phyloP scores from a whole-genome alignment of 2,113 vertebrate species.

The Chrysochloris asiatica region DNA sequence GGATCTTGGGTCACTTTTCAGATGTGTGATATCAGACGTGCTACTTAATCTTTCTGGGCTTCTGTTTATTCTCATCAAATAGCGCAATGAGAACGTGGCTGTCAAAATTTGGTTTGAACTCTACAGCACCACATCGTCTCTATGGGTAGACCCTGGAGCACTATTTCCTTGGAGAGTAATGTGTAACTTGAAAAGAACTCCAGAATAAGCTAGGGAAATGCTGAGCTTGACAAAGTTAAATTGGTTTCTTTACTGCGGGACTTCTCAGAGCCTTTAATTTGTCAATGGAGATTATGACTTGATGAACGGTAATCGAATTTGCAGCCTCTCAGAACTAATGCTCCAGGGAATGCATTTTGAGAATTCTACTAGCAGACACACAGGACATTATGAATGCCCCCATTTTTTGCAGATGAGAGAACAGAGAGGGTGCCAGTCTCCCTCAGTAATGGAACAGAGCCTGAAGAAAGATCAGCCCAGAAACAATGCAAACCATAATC shows the following conservation, averaged over 20 bases:
- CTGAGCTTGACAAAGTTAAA: conserved; percentile 2
- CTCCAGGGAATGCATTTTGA: neutral
- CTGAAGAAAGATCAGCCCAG: conserved; percentile 7
- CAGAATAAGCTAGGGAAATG: neutral
- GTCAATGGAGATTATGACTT: neutral
- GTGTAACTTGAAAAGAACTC: conserved; percentile 1
- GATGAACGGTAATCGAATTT: neutral
- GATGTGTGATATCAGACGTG: conserved; percentile 16
- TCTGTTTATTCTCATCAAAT: conserved; percentile 40
- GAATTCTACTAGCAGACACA: conserved; percentile 11
- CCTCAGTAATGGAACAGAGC: conserved; percentile 36
- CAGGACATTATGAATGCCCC: neutral
- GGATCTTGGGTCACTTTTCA: neutral
- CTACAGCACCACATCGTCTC: neutral
- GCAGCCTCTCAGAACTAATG: conserved; percentile 35
- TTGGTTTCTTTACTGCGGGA: conserved; percentile 9
- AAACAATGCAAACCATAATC: conserved; percentile 17
- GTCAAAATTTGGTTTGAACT: neutral
- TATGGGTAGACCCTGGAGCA: neutral
- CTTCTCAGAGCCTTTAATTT: conserved; percentile 62
- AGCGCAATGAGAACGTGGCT: neutral
- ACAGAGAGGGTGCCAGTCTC: conserved; percentile 15
- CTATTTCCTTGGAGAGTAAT: neutral
- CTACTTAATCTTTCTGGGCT: conserved; percentile 11
- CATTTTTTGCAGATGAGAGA: neutral